Evolutionary conservation across 2,888 invertebrate genomes (phyloP), one percentile per base, ranked within the genome.

Genomic region (Schizotus pectinicornis): DNA sequence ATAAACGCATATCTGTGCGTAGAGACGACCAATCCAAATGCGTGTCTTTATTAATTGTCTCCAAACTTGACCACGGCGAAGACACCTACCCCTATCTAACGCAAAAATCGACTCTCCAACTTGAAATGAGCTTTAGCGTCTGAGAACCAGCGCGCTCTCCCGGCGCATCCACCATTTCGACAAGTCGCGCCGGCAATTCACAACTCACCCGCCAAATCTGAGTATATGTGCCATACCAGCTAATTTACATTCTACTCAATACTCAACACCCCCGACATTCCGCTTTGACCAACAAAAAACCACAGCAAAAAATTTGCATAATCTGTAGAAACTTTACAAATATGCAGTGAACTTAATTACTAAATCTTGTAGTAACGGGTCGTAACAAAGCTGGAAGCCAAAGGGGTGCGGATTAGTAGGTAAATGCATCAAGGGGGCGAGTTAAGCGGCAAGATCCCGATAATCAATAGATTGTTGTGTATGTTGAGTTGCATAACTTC

Each of bases 11-110:
- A 67, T 67, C 67, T 62, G 62, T 64, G 69, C 67, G 69, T 69
- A 61, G 65, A 55, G 64, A 60, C 69, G 65, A 69, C 72, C 74
- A 72, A 75, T 74, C 70, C 72, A 67, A 71, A 67, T 69, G 70
- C 67, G 63, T 68, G 64, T 60, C 62, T 66, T 58, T 67, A 60
- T 53, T 59, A 63, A 65, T 65, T 63, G 56, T 59, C 49, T 56
- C 59, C 55, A 47, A 49, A 60, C 59, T 60, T 64, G 64, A 66
- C 64, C 66, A 63, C 47, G 61, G 54, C 32, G 49, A 62, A 57
- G 57, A 56, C 39, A 52, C 46, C 46, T 55, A 46, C 55, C 51
- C 46, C 51, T 59, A 60, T 50, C 46, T 59, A 37, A 49, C 31
- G 14, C 32, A 45, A 45, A 45, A 45, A 53, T 53, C 45, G 45